These are phyloP conservation scores for Dermochelys coriacea DNA, from an alignment of 2,797 vertebrate genomes.

Conservation along the genomic window DNA sequence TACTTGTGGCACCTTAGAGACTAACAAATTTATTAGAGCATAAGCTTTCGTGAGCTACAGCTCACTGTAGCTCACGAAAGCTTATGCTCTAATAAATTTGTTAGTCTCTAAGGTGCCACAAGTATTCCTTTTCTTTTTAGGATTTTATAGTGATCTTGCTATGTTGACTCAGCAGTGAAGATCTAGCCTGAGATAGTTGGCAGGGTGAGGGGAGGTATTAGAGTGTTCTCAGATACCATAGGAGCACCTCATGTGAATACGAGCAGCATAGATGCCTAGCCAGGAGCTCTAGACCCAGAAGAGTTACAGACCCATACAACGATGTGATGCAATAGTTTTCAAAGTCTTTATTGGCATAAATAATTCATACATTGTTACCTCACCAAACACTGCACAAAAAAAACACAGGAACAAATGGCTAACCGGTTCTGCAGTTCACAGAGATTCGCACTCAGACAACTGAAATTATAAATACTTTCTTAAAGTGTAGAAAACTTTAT, in stretches of 20 bases:
- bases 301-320: background rate
- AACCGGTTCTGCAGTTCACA: constrained; percentile 86
- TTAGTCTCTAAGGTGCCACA: no score
- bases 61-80: no score
- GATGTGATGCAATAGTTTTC: constrained; percentile 60
- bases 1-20: no score
- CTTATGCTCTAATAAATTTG: no score
- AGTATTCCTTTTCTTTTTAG: no score
- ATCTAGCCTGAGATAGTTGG: background rate
- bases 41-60: no score
- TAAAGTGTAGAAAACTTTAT: constrained; percentile 95
- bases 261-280: background rate
- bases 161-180: background rate
- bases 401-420: constrained; percentile 87
- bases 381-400: constrained; percentile 90
- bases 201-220: fast-evolving
- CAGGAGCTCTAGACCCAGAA: background rate
- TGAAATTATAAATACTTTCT: constrained; percentile 92
- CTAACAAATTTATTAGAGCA: no score
- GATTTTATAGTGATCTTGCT: background rate
- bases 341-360: constrained; percentile 90
- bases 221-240: background rate
- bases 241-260: background rate
- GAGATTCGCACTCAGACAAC: constrained; percentile 89
- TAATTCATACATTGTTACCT: constrained; percentile 90